Evolutionary conservation across 2,888 invertebrate species (phyloP).

Genomic region (Patella pellucida): DNA sequence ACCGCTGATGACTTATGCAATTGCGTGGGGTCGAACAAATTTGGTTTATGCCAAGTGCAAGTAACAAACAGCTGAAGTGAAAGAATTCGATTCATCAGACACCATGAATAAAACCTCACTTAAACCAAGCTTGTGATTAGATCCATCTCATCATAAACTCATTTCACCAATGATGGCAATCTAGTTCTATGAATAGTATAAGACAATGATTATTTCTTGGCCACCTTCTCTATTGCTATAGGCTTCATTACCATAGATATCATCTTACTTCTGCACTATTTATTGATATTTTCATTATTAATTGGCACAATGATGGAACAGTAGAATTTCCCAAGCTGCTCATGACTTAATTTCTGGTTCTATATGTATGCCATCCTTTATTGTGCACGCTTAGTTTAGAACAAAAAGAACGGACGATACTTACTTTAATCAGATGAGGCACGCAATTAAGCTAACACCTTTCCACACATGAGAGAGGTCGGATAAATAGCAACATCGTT

Average conservation of each 20-base stretch:
- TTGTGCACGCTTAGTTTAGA: no score
- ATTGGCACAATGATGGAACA: no score
- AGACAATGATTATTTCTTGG: slow-evolving; percentile 4
- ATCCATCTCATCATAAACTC: slow-evolving; percentile 5
- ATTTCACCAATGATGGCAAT: not conserved
- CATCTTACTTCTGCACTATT: slow-evolving; percentile 4
- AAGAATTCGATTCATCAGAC: slow-evolving; percentile 11
- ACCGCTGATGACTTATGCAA: no score
- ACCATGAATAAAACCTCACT: not conserved
- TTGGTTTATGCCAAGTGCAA: slow-evolving; percentile 8
- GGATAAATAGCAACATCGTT: not conserved
- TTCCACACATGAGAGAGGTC: no score
- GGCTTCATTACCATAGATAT: slow-evolving; percentile 5
- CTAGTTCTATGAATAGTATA: slow-evolving; percentile 5
- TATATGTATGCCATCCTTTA: no score
- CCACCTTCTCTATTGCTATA: not conserved
- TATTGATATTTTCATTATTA: not conserved
- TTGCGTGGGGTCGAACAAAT: not conserved
- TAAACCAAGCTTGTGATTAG: not conserved
- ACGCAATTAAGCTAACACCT: no score
- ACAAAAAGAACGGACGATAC: no score
- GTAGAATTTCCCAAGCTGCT: no score
- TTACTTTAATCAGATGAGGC: no score
- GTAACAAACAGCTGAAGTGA: not conserved
- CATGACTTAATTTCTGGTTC: no score